Evolutionary conservation across 1,140 invertebrate genomes (phyloP).

Genomic region (Drosophila erecta): DNA sequence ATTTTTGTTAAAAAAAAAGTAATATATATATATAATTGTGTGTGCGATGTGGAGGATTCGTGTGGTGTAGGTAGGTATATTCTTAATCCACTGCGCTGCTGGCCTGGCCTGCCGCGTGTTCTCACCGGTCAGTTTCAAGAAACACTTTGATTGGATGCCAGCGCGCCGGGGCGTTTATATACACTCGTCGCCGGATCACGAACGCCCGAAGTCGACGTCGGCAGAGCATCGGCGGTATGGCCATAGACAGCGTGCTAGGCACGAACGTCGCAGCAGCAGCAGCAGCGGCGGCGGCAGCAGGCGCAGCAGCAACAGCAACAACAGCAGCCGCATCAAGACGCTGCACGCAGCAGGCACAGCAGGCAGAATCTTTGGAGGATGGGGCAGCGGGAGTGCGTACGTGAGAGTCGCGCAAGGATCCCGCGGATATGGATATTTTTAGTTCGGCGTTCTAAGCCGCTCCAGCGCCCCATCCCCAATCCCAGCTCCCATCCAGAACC

Average conservation of each 20-base stretch:
- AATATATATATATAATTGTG: background rate
- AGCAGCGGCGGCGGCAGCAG: background rate
- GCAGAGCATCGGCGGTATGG: conserved; percentile 8
- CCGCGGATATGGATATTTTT: conserved; percentile 36
- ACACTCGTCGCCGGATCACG: conserved; percentile 28
- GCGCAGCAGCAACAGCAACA: background rate
- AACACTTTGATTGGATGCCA: conserved; percentile 62
- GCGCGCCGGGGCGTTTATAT: conserved; percentile 46
- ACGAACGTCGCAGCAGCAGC: conserved; percentile 39
- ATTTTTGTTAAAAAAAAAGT: conserved; percentile 11
- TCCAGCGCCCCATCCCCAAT: background rate
- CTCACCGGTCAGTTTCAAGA: conserved; percentile 64
- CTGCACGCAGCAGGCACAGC: conserved; percentile 8
- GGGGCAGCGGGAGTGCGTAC: conserved; percentile 13
- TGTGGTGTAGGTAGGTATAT: conserved; percentile 2
- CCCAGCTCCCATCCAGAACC: conserved; percentile 8
- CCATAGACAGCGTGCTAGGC: conserved; percentile 44
- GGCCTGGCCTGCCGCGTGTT: conserved; percentile 31
- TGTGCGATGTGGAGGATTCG: background rate
- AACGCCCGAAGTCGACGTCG: conserved; percentile 7
- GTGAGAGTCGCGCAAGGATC: conserved; percentile 25
- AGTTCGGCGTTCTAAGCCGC: conserved; percentile 45
- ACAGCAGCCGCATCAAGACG: background rate
- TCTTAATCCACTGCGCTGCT: conserved; percentile 51
- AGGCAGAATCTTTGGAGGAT: background rate